phyloP scores from a whole-genome alignment of 2,888 invertebrate genomes.

The Bibio marci region DNA sequence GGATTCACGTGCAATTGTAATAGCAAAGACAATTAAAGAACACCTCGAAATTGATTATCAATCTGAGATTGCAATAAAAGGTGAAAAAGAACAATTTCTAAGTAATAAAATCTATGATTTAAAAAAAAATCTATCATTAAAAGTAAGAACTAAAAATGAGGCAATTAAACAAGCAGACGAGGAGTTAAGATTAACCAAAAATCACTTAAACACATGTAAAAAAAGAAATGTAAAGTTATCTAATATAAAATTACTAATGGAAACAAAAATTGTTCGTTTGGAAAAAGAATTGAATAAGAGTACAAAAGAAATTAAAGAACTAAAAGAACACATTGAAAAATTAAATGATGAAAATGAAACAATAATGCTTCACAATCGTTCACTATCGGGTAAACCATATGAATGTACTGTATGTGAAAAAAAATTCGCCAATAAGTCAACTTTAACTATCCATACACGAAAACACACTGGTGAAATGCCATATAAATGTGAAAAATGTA shows the following conservation, averaged over 20 bases:
- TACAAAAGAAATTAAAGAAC: slow-evolving; percentile 40
- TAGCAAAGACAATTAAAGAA: slow-evolving; percentile 30
- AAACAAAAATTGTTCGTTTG: slow-evolving; percentile 46
- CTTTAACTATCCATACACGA: slow-evolving; percentile 63
- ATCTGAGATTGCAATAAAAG: slow-evolving; percentile 30
- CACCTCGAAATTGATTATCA: slow-evolving; percentile 19
- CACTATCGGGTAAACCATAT: slow-evolving; percentile 44
- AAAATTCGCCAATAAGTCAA: too few relatives aligned
- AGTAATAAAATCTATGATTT: slow-evolving; percentile 31
- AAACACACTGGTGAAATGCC: slow-evolving; percentile 83
- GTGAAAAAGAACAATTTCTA: slow-evolving; percentile 27
- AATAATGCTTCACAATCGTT: slow-evolving; percentile 44
- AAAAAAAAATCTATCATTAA: slow-evolving; percentile 42
- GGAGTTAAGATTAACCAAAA: slow-evolving; percentile 38
- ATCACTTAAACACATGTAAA: slow-evolving; percentile 32
- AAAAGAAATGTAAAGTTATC: slow-evolving; percentile 38
- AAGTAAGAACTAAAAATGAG: slow-evolving; percentile 35
- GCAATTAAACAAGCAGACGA: slow-evolving; percentile 42
- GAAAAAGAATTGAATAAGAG: slow-evolving; percentile 56
- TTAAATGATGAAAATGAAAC: slow-evolving; percentile 47
- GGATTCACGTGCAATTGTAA: slow-evolving; percentile 28
- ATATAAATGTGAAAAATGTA: slow-evolving; percentile 26
- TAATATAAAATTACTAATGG: slow-evolving; percentile 50
- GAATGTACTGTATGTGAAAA: too few relatives aligned
- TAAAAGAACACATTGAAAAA: slow-evolving; percentile 32